A percentile compares a stretch with the other conserved stretches of the same genome.
phyloP scores from a whole-genome alignment of 2,797 vertebrate genomes.

The Aulostomus chinensis region DNA sequence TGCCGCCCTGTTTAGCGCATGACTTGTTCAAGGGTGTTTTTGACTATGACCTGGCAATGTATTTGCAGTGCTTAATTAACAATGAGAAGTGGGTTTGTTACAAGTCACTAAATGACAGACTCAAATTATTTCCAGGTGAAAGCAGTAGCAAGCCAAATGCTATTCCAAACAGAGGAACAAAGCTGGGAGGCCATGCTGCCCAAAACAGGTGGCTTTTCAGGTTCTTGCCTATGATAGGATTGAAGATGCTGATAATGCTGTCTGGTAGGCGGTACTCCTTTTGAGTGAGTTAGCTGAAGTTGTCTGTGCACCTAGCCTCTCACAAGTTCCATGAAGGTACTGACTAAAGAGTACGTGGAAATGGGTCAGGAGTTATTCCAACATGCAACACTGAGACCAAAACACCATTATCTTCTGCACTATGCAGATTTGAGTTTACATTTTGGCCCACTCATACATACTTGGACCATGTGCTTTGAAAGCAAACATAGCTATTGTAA shows the following conservation, averaged over 20 bases:
- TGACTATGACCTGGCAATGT: no score
- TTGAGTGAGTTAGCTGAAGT: constrained; percentile 27
- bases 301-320: constrained; percentile 25
- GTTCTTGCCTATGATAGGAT: constrained; percentile 28
- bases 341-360: constrained; percentile 18
- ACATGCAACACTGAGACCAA: constrained; percentile 16
- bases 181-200: constrained; percentile 32
- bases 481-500: constrained; percentile 30
- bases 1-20: no score
- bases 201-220: constrained; percentile 34
- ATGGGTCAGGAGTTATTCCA: constrained; percentile 16
- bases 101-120: neutral
- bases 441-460: constrained; percentile 37
- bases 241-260: constrained; percentile 29
- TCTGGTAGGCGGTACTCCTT: constrained; percentile 23
- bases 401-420: constrained; percentile 40
- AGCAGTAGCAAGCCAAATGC: constrained; percentile 7
- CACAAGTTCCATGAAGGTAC: constrained; percentile 35
- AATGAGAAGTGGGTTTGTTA: neutral
- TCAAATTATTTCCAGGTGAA: constrained; percentile 9
- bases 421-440: constrained; percentile 35
- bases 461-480: constrained; percentile 36
- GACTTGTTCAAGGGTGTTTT: constrained; percentile 5
- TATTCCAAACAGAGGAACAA: constrained; percentile 15
- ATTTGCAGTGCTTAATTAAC: constrained; percentile 11